Conservation (phyloP, 2,888 invertebrate genomes). For the Melanotus villosus region DNA sequence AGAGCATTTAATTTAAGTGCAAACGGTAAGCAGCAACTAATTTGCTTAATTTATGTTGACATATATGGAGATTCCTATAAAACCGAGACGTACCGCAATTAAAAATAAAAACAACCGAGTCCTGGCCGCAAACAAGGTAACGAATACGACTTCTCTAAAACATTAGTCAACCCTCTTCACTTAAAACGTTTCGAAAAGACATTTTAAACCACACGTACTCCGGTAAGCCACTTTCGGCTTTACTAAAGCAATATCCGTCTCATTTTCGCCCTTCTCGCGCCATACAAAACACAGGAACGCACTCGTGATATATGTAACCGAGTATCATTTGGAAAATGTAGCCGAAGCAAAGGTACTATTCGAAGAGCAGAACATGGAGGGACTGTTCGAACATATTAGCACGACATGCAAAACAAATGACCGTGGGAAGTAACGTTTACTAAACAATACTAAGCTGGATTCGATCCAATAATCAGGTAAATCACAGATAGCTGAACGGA, state of each 20-base stretch:
- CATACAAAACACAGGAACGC: constrained; percentile 29
- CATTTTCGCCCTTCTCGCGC: constrained; percentile 33
- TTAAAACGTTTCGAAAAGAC: constrained; percentile 57
- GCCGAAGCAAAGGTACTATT: not conserved
- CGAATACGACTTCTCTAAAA: constrained; percentile 44
- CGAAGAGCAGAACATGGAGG: constrained; percentile 28
- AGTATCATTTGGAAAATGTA: constrained; percentile 25
- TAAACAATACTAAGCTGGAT: constrained; percentile 62
- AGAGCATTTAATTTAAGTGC: not conserved
- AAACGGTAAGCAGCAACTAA: not conserved
- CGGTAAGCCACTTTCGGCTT: constrained; percentile 35
- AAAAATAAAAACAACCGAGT: constrained; percentile 39
- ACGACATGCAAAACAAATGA: constrained; percentile 64
- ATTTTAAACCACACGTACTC: constrained; percentile 59
- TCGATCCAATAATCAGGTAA: constrained; percentile 66
- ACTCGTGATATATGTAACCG: constrained; percentile 31
- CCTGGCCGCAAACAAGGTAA: constrained; percentile 43
- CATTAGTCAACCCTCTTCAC: constrained; percentile 65
- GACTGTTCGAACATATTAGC: constrained; percentile 55
- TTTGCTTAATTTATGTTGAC: constrained; percentile 20
- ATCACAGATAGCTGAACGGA: constrained; percentile 56
- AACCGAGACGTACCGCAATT: constrained; percentile 22
- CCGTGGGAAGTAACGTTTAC: constrained; percentile 64
- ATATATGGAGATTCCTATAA: constrained; percentile 19
- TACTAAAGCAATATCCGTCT: constrained; percentile 41